These are phyloP conservation scores for Urophycis tenuis DNA, from an alignment of 2,797 vertebrate genomes.

Conservation along the genomic window DNA sequence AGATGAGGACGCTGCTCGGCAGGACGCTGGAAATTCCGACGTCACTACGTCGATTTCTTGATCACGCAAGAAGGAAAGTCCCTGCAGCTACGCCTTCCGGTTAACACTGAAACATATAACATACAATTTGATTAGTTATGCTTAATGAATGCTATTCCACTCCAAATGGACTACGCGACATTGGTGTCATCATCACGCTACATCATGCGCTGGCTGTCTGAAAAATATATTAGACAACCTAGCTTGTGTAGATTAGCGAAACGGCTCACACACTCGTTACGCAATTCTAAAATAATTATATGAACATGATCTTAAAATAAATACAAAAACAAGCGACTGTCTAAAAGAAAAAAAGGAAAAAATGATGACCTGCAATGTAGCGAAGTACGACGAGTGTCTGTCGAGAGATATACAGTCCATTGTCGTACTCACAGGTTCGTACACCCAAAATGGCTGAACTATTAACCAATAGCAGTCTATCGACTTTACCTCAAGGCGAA, in stretches of 20 bases:
- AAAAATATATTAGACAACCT: too few species aligned
- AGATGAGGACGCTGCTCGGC: too few species aligned
- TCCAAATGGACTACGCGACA: neutral
- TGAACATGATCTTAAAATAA: neutral
- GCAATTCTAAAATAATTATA: neutral
- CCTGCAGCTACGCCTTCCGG: neutral
- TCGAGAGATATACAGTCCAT: neutral
- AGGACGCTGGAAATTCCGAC: neutral
- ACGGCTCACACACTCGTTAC: neutral
- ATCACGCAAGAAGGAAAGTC: neutral
- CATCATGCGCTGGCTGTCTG: neutral
- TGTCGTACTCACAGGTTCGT: neutral
- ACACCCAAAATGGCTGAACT: too few species aligned
- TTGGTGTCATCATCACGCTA: neutral
- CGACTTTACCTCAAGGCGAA: too few species aligned
- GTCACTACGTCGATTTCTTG: neutral
- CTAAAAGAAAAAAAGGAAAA: neutral
- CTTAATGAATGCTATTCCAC: neutral
- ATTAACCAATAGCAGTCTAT: too few species aligned
- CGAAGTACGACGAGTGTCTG: neutral
- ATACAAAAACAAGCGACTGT: neutral
- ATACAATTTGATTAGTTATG: neutral
- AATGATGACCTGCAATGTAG: neutral
- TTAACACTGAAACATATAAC: neutral
- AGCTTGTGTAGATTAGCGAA: neutral